Evolutionary conservation across 1,140 invertebrate genomes (phyloP).

Genomic region (Armadillidium nasatum): DNA sequence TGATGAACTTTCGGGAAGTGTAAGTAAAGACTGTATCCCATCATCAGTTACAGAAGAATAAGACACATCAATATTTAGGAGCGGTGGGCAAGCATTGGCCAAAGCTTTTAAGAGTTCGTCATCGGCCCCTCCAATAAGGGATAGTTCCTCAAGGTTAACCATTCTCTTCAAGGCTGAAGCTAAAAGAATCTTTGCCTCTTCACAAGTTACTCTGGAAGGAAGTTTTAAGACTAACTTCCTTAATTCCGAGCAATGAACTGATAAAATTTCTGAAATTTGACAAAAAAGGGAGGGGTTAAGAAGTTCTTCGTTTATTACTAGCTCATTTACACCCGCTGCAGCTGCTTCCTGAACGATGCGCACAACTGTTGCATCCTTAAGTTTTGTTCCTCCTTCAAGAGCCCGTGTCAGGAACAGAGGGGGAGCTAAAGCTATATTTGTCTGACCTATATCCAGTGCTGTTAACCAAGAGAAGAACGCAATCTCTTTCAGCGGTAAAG

Average conservation of each 20-base stretch:
- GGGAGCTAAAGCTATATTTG: background rate
- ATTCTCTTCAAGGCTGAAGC: background rate
- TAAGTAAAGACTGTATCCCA: background rate
- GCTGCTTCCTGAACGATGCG: background rate
- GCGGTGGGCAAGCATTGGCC: background rate
- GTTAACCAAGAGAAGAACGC: background rate
- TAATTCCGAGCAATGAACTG: background rate
- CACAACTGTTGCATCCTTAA: background rate
- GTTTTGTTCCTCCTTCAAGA: background rate
- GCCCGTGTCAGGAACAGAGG: background rate
- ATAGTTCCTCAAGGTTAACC: background rate
- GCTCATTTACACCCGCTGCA: background rate
- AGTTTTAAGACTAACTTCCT: background rate
- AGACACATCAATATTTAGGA: background rate
- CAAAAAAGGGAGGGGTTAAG: background rate
- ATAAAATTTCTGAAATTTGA: background rate
- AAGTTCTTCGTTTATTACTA: background rate
- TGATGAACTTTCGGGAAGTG: too few species aligned
- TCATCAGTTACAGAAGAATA: background rate
- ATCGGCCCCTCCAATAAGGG: background rate
- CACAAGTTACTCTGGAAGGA: background rate
- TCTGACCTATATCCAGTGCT: background rate
- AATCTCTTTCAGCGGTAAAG: background rate
- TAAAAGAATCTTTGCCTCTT: background rate
- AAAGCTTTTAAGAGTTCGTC: slow-evolving; percentile 5